Percentiles rank a stretch among this genome's conserved stretches.
Evolutionary conservation across 1,140 invertebrate genomes (phyloP).

Genomic region (Wiebesia pumilae): DNA sequence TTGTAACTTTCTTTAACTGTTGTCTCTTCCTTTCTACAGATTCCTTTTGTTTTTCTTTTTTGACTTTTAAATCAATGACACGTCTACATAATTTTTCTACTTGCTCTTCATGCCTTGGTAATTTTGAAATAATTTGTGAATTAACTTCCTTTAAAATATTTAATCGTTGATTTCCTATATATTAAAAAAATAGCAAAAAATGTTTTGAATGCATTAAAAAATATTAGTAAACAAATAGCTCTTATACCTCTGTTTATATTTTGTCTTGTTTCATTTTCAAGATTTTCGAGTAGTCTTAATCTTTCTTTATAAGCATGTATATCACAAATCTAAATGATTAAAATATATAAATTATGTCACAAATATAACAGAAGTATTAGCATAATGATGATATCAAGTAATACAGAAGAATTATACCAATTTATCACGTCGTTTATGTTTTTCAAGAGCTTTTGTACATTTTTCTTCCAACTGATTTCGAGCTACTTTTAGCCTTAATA

Average conservation of each 20-base stretch:
- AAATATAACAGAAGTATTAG: constrained; percentile 38
- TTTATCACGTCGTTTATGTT: constrained; percentile 78
- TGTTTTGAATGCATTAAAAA: neutral
- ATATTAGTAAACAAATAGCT: neutral
- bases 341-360: constrained; percentile 52
- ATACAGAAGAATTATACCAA: constrained; percentile 68
- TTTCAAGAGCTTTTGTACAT: constrained; percentile 77
- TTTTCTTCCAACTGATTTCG: constrained; percentile 77
- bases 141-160: constrained; percentile 77
- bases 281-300: constrained; percentile 77
- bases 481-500: constrained; percentile 77
- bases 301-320: constrained; percentile 80
- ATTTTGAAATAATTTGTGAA: constrained; percentile 74
- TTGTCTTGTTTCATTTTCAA: constrained; percentile 79
- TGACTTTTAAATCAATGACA: constrained; percentile 74
- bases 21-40: constrained; percentile 76
- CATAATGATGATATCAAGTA: constrained; percentile 26
- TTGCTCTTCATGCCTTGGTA: constrained; percentile 80
- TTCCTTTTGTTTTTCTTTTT: constrained; percentile 75
- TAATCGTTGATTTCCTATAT: constrained; percentile 73
- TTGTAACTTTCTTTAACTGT: constrained; percentile 78
- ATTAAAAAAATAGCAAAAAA: neutral
- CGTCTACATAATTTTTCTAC: constrained; percentile 79
- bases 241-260: constrained; percentile 77
- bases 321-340: constrained; percentile 75